Conservation (phyloP, 2,888 invertebrate genomes). For the Andricus curvator region DNA sequence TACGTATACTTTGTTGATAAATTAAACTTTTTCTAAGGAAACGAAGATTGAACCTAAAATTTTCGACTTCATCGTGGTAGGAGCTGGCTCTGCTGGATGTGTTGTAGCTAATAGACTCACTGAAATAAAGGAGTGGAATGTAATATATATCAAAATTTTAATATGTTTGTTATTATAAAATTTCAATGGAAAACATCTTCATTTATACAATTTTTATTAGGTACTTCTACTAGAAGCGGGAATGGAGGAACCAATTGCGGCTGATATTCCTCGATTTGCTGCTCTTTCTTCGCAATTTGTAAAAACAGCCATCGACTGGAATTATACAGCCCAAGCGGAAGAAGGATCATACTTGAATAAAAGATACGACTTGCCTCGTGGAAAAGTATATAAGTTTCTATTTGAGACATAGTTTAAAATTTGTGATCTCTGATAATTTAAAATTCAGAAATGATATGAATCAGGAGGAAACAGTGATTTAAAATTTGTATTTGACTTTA, state of each 20-base stretch:
- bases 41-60: constrained; percentile 32
- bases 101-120: constrained; percentile 79
- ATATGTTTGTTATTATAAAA: no score
- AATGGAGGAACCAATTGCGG: constrained; percentile 92
- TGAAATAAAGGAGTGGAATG: constrained; percentile 60
- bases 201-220: constrained; percentile 82
- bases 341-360: constrained; percentile 78
- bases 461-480: no score
- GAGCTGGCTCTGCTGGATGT: constrained; percentile 80
- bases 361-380: constrained; percentile 70
- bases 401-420: no score
- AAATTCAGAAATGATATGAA: no score
- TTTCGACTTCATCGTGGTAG: constrained; percentile 79
- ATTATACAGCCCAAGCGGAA: constrained; percentile 86
- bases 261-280: constrained; percentile 86
- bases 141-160: constrained; percentile 18
- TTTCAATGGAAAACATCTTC: constrained; percentile 73
- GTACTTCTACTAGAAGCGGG: constrained; percentile 91
- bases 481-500: no score
- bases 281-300: constrained; percentile 84
- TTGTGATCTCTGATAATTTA: no score
- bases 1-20: no score
- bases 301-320: constrained; percentile 92
- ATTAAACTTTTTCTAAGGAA: constrained; percentile 44
- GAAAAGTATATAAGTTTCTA: no score